Percentiles rank a stretch among this genome's conserved stretches.
phyloP scores from a whole-genome alignment of 2,113 vertebrate genomes.

The Bambusicola thoracicus region DNA sequence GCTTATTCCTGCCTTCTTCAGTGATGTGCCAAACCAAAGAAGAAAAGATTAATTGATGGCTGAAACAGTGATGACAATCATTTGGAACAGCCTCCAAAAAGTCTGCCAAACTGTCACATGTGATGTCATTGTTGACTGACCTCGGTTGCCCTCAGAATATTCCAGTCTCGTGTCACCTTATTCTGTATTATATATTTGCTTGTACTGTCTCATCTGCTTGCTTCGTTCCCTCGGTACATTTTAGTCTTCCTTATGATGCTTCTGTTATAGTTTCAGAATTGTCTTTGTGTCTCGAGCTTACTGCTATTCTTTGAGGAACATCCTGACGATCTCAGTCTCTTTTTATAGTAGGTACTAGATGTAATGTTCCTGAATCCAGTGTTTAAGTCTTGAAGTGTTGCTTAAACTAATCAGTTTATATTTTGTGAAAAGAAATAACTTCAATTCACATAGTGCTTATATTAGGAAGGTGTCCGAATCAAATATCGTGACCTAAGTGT shows the following conservation, averaged over 20 bases:
- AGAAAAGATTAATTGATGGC: constrained; percentile 23
- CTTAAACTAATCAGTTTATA: not conserved
- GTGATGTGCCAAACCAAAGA: constrained; percentile 7
- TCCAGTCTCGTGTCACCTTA: not conserved
- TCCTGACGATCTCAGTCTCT: not conserved
- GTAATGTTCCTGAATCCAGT: not conserved
- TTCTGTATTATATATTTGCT: not conserved
- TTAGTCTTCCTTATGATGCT: not conserved
- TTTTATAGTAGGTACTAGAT: not conserved
- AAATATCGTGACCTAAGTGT: not conserved
- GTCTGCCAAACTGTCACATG: constrained; percentile 39
- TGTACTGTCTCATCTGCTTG: not conserved
- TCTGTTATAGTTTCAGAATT: not conserved
- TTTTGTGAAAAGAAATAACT: not conserved
- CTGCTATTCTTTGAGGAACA: not conserved
- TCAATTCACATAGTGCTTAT: not conserved
- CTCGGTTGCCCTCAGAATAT: constrained; percentile 34
- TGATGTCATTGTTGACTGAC: not conserved
- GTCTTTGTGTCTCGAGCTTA: not conserved
- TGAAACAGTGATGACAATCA: constrained; percentile 47
- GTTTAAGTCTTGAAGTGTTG: not conserved
- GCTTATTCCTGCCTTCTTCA: not conserved
- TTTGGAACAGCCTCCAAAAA: constrained; percentile 43
- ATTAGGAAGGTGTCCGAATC: not conserved
- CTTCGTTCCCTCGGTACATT: not conserved